phyloP scores from a whole-genome alignment of 2,888 invertebrate species.

The Selenia dentaria region DNA sequence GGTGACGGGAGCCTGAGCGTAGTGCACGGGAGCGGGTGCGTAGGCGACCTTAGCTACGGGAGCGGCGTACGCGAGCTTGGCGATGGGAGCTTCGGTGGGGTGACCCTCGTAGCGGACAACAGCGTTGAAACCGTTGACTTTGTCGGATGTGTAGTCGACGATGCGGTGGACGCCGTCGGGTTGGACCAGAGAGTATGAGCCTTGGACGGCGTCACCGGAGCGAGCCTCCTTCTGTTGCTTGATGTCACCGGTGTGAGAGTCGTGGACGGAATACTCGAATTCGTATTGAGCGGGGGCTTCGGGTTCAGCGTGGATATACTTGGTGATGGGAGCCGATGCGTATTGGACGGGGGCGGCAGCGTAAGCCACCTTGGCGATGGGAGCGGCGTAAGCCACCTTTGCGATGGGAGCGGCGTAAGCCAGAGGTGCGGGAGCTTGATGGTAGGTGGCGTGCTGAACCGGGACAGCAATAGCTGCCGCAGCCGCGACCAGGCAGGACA shows the following conservation, averaged over 20 bases:
- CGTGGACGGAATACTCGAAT: conserved; percentile 74
- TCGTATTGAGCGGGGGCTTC: conserved; percentile 72
- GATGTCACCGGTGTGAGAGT: conserved; percentile 70
- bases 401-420: conserved; percentile 33
- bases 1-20: conserved; percentile 36
- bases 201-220: conserved; percentile 69
- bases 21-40: too few relatives aligned
- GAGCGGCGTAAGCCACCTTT: conserved; percentile 26
- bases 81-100: conserved; percentile 45
- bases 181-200: conserved; percentile 77
- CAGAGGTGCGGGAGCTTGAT: conserved; percentile 22
- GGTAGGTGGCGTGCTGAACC: conserved; percentile 42
- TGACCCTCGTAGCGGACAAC: conserved; percentile 73
- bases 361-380: conserved; percentile 22
- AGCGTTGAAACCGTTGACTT: conserved; percentile 74
- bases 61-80: too few relatives aligned
- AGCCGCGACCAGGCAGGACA: conserved; percentile 54
- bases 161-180: conserved; percentile 75
- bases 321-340: conserved; percentile 25
- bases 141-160: conserved; percentile 75
- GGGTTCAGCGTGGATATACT: conserved; percentile 24
- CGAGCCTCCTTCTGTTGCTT: conserved; percentile 77
- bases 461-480: conserved; percentile 51
- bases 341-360: conserved; percentile 26
- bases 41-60: conserved; percentile 43